A percentile compares a stretch with the other conserved stretches of the same genome.
phyloP scores from a whole-genome alignment of 1,140 invertebrate species.

The Temnothorax longispinosus region DNA sequence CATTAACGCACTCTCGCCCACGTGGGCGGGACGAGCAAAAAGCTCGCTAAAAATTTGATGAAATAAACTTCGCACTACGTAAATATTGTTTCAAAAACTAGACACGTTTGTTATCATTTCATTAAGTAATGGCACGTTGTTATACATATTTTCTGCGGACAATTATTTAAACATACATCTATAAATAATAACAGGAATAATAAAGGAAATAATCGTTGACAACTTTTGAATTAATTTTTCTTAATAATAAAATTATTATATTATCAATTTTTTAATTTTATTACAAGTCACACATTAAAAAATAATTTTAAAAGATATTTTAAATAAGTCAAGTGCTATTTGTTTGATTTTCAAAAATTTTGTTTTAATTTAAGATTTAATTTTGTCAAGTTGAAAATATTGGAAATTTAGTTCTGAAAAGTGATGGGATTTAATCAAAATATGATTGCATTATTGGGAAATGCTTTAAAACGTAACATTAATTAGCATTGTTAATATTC shows the following conservation, averaged over 20 bases:
- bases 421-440: background rate
- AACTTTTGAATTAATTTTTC: background rate
- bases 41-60: constrained; percentile 36
- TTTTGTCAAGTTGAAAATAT: background rate
- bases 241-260: background rate
- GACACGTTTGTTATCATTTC: constrained; percentile 23
- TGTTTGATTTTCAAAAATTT: background rate
- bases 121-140: background rate
- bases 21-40: background rate
- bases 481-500: background rate
- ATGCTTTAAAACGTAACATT: background rate
- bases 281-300: background rate
- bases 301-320: background rate
- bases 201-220: background rate
- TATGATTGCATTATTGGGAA: background rate
- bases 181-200: background rate
- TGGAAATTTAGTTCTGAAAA: background rate
- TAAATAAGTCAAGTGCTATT: background rate
- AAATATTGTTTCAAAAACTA: constrained; percentile 15
- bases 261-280: background rate
- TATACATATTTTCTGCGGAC: background rate
- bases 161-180: background rate
- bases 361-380: constrained; percentile 1
- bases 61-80: background rate
- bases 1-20: constrained; percentile 46